Evolutionary conservation across 2,113 vertebrate genomes (phyloP).

Genomic region (Ictidomys tridecemlineatus): DNA sequence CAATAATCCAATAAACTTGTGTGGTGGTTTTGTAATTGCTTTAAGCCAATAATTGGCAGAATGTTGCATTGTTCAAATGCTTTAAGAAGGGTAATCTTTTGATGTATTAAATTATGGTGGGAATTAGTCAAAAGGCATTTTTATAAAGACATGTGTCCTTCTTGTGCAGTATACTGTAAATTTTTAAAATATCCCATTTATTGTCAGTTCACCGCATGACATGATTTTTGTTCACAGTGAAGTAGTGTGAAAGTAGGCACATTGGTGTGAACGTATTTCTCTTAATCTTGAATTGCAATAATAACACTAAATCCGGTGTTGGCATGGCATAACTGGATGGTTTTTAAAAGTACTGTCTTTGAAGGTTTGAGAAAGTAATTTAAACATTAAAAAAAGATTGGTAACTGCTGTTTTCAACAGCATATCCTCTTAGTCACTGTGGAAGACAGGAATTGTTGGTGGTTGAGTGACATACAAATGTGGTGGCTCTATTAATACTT

Average conservation of each 20-base stretch:
- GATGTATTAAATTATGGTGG: conserved; percentile 76
- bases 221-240: conserved; percentile 44
- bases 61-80: conserved; percentile 67
- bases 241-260: not conserved
- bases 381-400: conserved; percentile 63
- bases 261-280: conserved; percentile 50
- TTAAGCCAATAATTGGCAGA: conserved; percentile 81
- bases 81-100: conserved; percentile 74
- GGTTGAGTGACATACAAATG: not conserved
- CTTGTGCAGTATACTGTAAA: conserved; percentile 51
- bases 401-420: conserved; percentile 56
- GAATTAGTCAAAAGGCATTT: conserved; percentile 66
- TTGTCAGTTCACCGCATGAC: conserved; percentile 73
- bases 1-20: conserved; percentile 51
- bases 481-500: conserved; percentile 49
- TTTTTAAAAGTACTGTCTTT: conserved; percentile 72
- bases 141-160: conserved; percentile 60
- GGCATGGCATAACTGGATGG: conserved; percentile 60
- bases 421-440: conserved; percentile 46
- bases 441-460: conserved; percentile 38
- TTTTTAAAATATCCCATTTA: conserved; percentile 71
- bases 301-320: conserved; percentile 73
- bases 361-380: conserved; percentile 60
- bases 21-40: conserved; percentile 64
- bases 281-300: conserved; percentile 70